phyloP scores from a whole-genome alignment of 2,797 vertebrate genomes.

The Chaetophractus vellerosus region DNA sequence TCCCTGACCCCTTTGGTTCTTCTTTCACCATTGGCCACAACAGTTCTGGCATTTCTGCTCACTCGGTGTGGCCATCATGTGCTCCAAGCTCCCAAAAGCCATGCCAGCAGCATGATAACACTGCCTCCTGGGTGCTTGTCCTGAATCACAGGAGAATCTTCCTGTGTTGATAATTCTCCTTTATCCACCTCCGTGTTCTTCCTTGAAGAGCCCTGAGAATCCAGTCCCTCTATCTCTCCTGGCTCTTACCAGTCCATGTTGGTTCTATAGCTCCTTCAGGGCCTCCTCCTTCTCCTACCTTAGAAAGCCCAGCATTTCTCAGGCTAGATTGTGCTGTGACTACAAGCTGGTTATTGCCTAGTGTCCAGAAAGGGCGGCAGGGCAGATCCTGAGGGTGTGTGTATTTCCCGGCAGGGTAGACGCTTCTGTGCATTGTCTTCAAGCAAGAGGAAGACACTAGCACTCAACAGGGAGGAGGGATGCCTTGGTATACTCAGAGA shows the following conservation, averaged over 20 bases:
- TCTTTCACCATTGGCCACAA: not conserved
- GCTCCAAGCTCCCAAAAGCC: not conserved
- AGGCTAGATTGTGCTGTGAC: not conserved
- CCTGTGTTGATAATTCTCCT: not conserved
- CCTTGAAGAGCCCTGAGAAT: not conserved
- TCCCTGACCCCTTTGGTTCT: not conserved
- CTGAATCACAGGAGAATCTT: not conserved
- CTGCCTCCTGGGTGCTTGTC: not conserved
- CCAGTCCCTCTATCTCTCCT: too few relatives aligned
- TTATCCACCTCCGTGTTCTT: not conserved
- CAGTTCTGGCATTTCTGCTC: not conserved
- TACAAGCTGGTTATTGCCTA: not conserved
- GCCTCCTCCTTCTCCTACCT: not conserved
- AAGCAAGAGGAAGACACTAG: not conserved
- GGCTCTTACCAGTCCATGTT: not conserved
- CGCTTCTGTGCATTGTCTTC: not conserved
- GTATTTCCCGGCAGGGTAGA: not conserved
- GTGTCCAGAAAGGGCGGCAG: not conserved
- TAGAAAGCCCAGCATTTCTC: not conserved
- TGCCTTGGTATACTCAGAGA: not conserved
- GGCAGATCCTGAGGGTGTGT: not conserved
- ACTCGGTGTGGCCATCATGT: accelerated
- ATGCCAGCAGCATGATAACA: not conserved
- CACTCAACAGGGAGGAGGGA: not conserved
- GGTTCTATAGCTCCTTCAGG: not conserved